Evolutionary conservation across 2,113 vertebrate genomes (phyloP), one percentile per base, ranked within the genome.

Genomic region (Callopanchax toddi): DNA sequence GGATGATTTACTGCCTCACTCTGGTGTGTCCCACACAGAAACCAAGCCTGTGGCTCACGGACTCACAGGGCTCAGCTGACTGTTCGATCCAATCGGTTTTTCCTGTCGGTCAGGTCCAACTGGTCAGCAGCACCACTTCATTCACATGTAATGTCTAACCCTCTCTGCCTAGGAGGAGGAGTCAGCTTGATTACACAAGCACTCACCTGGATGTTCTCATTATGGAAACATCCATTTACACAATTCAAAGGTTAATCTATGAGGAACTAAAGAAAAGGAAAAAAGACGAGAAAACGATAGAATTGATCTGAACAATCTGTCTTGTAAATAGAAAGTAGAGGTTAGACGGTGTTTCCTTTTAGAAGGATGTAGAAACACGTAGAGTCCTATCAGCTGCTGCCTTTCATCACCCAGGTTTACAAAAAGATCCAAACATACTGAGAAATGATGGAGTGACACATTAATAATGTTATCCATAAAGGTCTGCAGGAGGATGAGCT

Each of bases 141-240:
- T 80, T 57, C 81, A 74, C 83, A 81, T 81, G 76, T 75, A 71
- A 76, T 72, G 67, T 72, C 66, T 67, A 75, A 76, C 60, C 58
- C 67, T 53, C 43, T 18, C 48, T 81, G 71, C 82, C 74, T 79
- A 84, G 15, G n/a, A n/a, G n/a, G n/a, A n/a, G n/a, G n/a, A 87
- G 86, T 90, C 86, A 87, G 88, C 82, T 90, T 91, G 86, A 91
- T 90, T 87, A 84, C 86, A 91, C 81, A 85, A 86, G 88, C 81
- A 29, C 81, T 84, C 81, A 90, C 90, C 88, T 90, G 83, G 87
- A 91, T 91, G 80, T 89, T 64, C 81, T 82, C 82, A 77, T 87
- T 85, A 87, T 84, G 86, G 82, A 91, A 91, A 90, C 86, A 90
- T 89, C 88, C 82, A 90, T 86, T 84, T 82, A 85, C 85, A 90